A percentile compares a stretch with the other conserved stretches of the same genome.
phyloP scores from a whole-genome alignment of 2,888 invertebrate species.

The Macaria notata region DNA sequence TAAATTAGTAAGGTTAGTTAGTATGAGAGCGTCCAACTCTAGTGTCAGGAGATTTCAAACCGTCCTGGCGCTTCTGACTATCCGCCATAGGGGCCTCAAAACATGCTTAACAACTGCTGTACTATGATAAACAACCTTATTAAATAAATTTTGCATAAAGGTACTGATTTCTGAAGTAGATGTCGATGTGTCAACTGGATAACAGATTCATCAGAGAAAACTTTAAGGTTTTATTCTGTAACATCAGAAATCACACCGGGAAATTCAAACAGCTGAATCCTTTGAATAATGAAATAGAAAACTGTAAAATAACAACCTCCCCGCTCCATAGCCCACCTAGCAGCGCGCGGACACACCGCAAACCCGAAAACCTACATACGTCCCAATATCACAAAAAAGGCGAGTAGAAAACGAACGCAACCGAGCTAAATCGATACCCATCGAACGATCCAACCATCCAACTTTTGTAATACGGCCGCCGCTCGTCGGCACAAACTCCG shows the following conservation, averaged over 20 bases:
- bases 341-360: conserved; percentile 65
- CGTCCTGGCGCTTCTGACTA: no score
- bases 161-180: no score
- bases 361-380: conserved; percentile 78
- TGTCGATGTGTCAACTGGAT: no score
- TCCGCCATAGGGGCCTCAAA: no score
- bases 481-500: conserved; percentile 33
- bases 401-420: conserved; percentile 57
- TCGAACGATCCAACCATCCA: conserved; percentile 63
- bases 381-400: conserved; percentile 69
- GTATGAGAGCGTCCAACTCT: no score
- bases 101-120: no score
- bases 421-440: conserved; percentile 70
- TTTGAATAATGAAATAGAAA: conserved; percentile 58
- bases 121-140: no score
- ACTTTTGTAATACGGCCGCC: conserved; percentile 68
- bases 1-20: no score
- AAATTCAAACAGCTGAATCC: conserved; percentile 25
- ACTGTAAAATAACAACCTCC: conserved; percentile 44
- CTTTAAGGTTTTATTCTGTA: no score
- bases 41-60: no score
- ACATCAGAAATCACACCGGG: not conserved
- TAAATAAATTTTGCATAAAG: no score
- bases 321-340: conserved; percentile 57
- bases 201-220: no score